Base-by-base conservation (phyloP, 2,113 vertebrate species). In the Candoia aspera region DNA sequence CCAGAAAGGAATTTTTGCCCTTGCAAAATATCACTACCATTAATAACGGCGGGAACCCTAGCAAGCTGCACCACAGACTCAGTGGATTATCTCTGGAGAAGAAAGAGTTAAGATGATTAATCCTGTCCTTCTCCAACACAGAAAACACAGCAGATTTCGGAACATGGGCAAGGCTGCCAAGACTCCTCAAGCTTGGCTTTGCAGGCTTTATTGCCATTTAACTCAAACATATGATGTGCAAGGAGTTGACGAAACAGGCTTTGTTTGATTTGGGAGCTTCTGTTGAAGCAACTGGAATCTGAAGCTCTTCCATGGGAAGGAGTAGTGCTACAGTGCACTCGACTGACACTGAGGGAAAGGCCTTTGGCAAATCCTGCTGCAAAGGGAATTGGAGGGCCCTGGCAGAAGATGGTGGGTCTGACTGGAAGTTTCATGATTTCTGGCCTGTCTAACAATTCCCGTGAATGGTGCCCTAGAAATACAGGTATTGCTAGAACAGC, bases 31-130 rank as follows among this genome's bases (percentile, higher is more conserved):
- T n/a, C 64, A 29, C 15, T 68, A 6, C 17, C 1, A 29, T 68
- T 68, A 26, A 2, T 15, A 49, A 15, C 11, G 58, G 8, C 21
- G 24, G 13, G 19, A 49, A 90, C 1, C 24, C 89, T 42, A 49
- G 33, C 24, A 49, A 84, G 33, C 11, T 15, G 21, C 95, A 86
- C 73, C 6, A 0, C 17, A 33, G 17, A 91, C 94, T 91, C 17
- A 88, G 87, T 85, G 86, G 93, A 96, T 95, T 85, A 96, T 93
- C 95, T 96, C 94, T 79, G 54, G 88, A 96, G 37, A 92, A 95
- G 1, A 24, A 96, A 96, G 93, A 93, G 91, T 93, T 96, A 87
- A 90, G 42, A 68, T 96, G 96, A 97, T 94, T 96, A 94, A 97
- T 94, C 95, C 88, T 90, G 87, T 90, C 93, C 93, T 92, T 94